These are phyloP conservation scores for Percopsis transmontana DNA, from an alignment of 2,113 vertebrate species.

Conservation along the genomic window DNA sequence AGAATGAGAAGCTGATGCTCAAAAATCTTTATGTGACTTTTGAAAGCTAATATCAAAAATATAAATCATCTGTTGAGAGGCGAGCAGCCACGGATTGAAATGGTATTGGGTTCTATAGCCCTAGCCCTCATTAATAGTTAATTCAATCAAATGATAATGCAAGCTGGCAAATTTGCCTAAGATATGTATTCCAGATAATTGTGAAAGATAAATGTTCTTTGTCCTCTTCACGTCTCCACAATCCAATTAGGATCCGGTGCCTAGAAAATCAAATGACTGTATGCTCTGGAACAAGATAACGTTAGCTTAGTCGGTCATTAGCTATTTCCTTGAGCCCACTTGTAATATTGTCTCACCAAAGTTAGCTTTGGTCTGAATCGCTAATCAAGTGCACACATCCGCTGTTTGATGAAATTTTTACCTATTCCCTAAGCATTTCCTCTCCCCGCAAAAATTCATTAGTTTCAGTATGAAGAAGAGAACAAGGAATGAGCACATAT, in stretches of 20 bases:
- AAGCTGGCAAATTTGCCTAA: constrained; percentile 63
- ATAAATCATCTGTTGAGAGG: constrained; percentile 17
- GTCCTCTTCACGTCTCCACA: constrained; percentile 57
- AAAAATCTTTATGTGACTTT: neutral
- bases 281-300: constrained; percentile 53
- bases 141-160: constrained; percentile 57
- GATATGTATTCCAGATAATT: constrained; percentile 63
- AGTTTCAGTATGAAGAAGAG: constrained; percentile 49
- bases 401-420: constrained; percentile 70
- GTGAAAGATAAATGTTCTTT: constrained; percentile 60
- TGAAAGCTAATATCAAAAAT: constrained; percentile 34
- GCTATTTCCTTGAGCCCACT: constrained; percentile 65
- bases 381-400: constrained; percentile 70
- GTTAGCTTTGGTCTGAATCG: constrained; percentile 69
- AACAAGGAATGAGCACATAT: constrained; percentile 38
- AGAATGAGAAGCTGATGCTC: neutral
- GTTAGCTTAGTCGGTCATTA: constrained; percentile 72
- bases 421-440: constrained; percentile 69
- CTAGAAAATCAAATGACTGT: constrained; percentile 58
- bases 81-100: constrained; percentile 27
- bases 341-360: constrained; percentile 69
- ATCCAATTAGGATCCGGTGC: constrained; percentile 67
- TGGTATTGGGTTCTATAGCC: constrained; percentile 42
- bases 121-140: constrained; percentile 64
- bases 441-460: constrained; percentile 56